Base-by-base conservation (phyloP, 2,888 invertebrate genomes). In the Deroplatys truncata region DNA sequence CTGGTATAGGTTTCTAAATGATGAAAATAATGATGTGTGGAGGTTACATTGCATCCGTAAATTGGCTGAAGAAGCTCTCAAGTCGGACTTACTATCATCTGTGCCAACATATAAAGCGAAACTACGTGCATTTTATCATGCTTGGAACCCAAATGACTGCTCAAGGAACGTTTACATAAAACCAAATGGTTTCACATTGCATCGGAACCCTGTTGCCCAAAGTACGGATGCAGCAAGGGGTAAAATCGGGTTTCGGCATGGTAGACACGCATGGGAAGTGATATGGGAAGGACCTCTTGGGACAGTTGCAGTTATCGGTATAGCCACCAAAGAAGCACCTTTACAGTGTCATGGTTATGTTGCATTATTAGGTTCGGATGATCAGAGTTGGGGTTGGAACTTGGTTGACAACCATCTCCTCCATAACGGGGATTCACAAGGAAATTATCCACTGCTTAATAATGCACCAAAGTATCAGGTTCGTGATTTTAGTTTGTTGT, bases 331-430 rank as follows among this genome's bases (percentile, higher is more conserved):
- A 94, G 98, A 99, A 93, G 98, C 99, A 16, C 96, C 98, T 83
- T 94, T 99, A 91, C 98, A 99, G 93, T 98, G 98, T 93, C 98
- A 97, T 92, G 99, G 99, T 89, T 99, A 99, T 94, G 97, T 99
- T 88, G 98, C 99, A 15, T 94, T 99, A 90, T 94, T 99, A 91
- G 99, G 99, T 56, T 97, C 98, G 9, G 98, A 99, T 94, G 98
- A 98, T 93, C 97, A 99, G 93, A 99, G 98, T 92, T 99, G 99
- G 99, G 99, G 99, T 25, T 99, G 99, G 99, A 99, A 99, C 95
- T 95, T 99, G 92, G 99, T 99, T 88, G 99, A 99, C 94, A 99
- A 99, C 95, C 97, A 98, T 94, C 95, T 99, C 92, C 94, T 99
- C 92, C 99, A 99, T 93, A 98, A 99, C 95, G 99, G 99, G 89